Evolutionary conservation across 2,797 vertebrate genomes (phyloP), one percentile per base, ranked within the genome.

Genomic region (Gallinago nigripennis): DNA sequence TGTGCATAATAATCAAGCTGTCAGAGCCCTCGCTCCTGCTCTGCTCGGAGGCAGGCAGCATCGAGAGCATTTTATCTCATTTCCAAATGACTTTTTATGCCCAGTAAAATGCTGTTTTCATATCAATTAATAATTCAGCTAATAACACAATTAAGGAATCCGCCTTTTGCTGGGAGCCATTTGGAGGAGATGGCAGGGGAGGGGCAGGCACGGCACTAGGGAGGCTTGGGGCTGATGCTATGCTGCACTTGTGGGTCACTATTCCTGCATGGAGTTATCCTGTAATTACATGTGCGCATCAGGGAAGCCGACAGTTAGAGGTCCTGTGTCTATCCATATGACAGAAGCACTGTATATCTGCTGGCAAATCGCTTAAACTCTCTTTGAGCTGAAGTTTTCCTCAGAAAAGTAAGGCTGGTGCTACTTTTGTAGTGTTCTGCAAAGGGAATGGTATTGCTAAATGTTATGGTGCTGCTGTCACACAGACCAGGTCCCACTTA

Each of bases 81-180:
- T 98, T 98, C 93, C 88, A 95, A 97, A 97, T 96, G 96, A 97
- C 87, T 97, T 97, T 97, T 96, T 97, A 96, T 97, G 94, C 92
- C 95, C 91, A 96, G 95, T 97, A 97, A 97, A 98, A 97, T 96
- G 93, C 95, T 97, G 95, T 97, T 98, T 98, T 98, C 94, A 95
- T 97, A 97, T 97, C 97, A 98, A 96, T 98, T 98, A 98, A 98
- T 98, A 98, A 97, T 97, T 98, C 96, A 97, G 82, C 89, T 97
- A 98, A 97, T 98, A 97, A 97, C 94, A 93, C 82, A 97, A 97
- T 98, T 98, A 97, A 96, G 91, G 94, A 97, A 96, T 95, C 86
- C 3, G 91, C 97, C 92, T 93, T 97, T 96, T 1, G 64, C 95
- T 97, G 82, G 92, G 86, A 96, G 92, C 80, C 80, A 61, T 96